Percentiles rank a stretch among this genome's conserved stretches.
Evolutionary conservation across 2,113 vertebrate genomes (phyloP).

Genomic region (Nyctibius bracteatus): DNA sequence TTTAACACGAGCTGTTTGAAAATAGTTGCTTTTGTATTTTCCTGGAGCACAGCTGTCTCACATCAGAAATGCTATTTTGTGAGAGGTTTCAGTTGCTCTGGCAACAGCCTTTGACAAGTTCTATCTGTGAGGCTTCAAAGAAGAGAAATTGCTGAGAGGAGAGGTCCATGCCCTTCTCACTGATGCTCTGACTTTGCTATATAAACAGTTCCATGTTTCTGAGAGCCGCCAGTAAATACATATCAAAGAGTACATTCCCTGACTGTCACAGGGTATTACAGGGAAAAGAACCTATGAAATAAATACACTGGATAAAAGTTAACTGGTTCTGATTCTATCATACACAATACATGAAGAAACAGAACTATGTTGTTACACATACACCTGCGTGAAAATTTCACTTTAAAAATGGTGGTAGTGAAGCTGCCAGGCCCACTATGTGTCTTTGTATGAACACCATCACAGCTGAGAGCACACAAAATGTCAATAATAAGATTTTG

Average conservation of each 20-base stretch:
- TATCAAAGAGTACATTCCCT: slow-evolving; percentile 17
- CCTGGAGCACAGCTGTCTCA: slow-evolving; percentile 19
- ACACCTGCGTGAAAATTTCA: not conserved
- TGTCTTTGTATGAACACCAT: not conserved
- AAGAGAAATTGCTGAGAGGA: slow-evolving; percentile 3
- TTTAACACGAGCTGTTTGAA: slow-evolving; percentile 41
- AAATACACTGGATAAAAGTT: not conserved
- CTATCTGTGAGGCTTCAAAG: slow-evolving; percentile 33
- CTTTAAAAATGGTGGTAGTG: not conserved
- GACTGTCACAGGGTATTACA: not conserved
- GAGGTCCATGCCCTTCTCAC: slow-evolving; percentile 8
- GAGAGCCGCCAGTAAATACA: not conserved
- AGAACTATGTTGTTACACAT: not conserved
- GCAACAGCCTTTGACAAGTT: slow-evolving; percentile 60
- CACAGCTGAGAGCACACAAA: not conserved
- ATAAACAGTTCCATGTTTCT: slow-evolving; percentile 29
- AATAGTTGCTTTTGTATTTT: slow-evolving; percentile 31
- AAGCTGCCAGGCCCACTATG: not conserved
- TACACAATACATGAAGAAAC: not conserved
- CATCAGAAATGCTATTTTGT: slow-evolving; percentile 57
- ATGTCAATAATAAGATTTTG: not conserved
- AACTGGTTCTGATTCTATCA: not conserved
- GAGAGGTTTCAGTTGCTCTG: slow-evolving; percentile 65
- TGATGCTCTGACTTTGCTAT: slow-evolving; percentile 8
- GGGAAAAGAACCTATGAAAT: not conserved